phyloP scores from a whole-genome alignment of 2,888 invertebrate species.

The Clunio marinus region DNA sequence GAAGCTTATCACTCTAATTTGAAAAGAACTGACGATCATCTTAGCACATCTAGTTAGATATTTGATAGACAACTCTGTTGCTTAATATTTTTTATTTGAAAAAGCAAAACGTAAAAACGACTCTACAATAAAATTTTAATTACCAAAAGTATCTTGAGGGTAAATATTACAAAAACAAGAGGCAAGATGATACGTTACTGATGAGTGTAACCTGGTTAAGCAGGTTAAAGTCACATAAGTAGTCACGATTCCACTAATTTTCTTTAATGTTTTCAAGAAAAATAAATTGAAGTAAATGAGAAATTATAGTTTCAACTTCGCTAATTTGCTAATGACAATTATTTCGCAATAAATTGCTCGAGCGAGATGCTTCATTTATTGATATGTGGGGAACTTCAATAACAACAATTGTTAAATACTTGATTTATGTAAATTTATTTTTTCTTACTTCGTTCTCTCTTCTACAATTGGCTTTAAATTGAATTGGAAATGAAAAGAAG shows the following conservation, averaged over 20 bases:
- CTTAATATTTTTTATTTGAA: too few species aligned
- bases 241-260: not conserved
- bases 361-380: not conserved
- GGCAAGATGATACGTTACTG: not conserved
- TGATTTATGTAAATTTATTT: not conserved
- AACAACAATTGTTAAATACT: not conserved
- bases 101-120: too few species aligned
- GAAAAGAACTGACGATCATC: too few species aligned
- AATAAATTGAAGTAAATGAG: not conserved
- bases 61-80: too few species aligned
- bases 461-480: too few species aligned
- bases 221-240: not conserved
- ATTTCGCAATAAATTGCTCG: not conserved
- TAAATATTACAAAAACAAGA: too few species aligned
- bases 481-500: not conserved
- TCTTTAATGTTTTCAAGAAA: not conserved
- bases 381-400: not conserved
- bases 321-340: slow-evolving; percentile 2
- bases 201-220: not conserved
- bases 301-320: not conserved
- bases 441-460: not conserved
- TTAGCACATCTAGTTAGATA: too few species aligned
- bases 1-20: too few species aligned
- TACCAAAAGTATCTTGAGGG: too few species aligned
- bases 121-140: too few species aligned